Evolutionary conservation across 2,797 vertebrate genomes (phyloP).

Genomic region (Acanthurus lineatus): DNA sequence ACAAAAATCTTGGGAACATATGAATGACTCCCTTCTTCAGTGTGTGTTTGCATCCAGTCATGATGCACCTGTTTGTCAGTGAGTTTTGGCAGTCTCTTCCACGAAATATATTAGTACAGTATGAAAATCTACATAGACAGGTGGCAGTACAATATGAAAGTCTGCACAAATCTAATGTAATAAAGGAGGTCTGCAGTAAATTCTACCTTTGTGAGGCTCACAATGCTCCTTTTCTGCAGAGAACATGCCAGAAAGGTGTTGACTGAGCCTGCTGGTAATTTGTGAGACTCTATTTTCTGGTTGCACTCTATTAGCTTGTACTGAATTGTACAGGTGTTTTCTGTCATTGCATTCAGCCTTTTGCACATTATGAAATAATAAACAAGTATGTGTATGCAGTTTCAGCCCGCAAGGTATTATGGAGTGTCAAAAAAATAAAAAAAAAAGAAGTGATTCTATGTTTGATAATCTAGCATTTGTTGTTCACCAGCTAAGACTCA

Average conservation of each 20-base stretch:
- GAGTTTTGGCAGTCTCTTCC: neutral
- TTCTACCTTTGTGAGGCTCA: neutral
- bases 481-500: neutral
- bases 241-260: neutral
- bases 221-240: conserved; percentile 3
- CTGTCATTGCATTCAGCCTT: neutral
- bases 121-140: neutral
- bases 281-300: neutral
- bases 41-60: neutral
- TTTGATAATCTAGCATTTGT: neutral
- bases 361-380: neutral
- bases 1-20: too few species aligned
- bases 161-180: neutral
- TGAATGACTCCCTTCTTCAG: too few species aligned
- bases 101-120: neutral
- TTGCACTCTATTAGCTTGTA: neutral
- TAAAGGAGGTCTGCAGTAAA: conserved; percentile 4
- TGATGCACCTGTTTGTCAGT: neutral
- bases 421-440: neutral
- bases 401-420: neutral
- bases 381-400: neutral
- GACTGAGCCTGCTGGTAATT: neutral
- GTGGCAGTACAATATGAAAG: neutral
- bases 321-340: neutral
- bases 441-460: neutral